Base-by-base conservation (phyloP, 2,888 invertebrate genomes). In the Eucriotettix oculatus region DNA sequence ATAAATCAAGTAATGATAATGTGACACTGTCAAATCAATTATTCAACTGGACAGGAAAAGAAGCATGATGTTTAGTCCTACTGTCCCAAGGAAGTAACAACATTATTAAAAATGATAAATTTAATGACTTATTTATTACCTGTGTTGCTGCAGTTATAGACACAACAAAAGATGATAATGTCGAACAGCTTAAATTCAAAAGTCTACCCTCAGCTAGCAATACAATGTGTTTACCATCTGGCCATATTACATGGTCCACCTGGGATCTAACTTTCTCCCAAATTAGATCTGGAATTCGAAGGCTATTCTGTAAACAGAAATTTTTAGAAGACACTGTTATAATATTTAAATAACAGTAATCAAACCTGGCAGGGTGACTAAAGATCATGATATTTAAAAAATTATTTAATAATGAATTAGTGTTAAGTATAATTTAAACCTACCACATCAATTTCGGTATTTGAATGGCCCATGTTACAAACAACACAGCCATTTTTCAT, bases 171-270 rank as follows among this genome's bases (percentile, higher is more conserved):
- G 96, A 96, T 10, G 96, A 96, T 70, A 97, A 83, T 72, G 93
- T 94, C 40, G 96, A 96, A 72, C 97, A 97, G 69, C 94, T 94
- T 64, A 92, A 78, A 78, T 97, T 98, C 58, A 96, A 95, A 57
- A 97, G 80, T 10, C 97, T 84, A 48, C 97, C 97, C 76, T 96
- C 95, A 1, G 96, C 95, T 62, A 96, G 77, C 17, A 96, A 76
- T 59, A 95, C 90, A 66, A 96, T 91, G 63, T 95, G 82, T 75
- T 96, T 97, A 63, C 94, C 93, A 74, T 92, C 94, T 11, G 96
- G 94, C 96, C 96, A 98, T 68, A 96, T 93, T 66, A 98, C 92
- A 75, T 97, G 96, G 76, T 98, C 97, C 54, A 98, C 97, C 78
- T 96, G 95, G 41, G 95, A 93, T 59, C 97, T 80, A 1, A 98